These are phyloP conservation scores for Diachrysia chrysitis DNA, from an alignment of 2,888 invertebrate species.

Conservation along the genomic window DNA sequence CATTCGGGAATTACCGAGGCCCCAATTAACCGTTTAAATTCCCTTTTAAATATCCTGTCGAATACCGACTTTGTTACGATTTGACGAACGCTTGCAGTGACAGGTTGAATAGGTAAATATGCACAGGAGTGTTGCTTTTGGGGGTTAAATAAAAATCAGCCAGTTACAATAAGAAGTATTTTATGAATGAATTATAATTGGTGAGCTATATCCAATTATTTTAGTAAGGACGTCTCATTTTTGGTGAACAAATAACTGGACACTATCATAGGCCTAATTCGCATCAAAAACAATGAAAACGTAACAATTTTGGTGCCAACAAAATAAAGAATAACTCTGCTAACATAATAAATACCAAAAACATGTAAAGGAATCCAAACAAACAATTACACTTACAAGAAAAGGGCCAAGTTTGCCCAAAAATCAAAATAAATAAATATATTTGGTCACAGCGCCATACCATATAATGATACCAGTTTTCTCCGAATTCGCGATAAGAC, in stretches of 20 bases:
- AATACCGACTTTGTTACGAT: not conserved
- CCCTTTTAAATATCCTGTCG: not conserved
- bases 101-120: not conserved
- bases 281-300: not conserved
- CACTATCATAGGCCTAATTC: not conserved
- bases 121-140: too few relatives aligned
- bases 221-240: too few relatives aligned
- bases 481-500: constrained; percentile 79
- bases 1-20: constrained; percentile 23
- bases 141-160: too few relatives aligned
- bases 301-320: not conserved
- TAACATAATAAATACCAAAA: not conserved
- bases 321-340: not conserved
- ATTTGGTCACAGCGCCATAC: constrained; percentile 35
- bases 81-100: not conserved
- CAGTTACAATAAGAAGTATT: too few relatives aligned
- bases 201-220: too few relatives aligned
- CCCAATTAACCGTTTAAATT: constrained; percentile 35
- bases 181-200: too few relatives aligned
- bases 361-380: not conserved
- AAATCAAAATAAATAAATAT: constrained; percentile 51
- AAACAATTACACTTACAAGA: constrained; percentile 14
- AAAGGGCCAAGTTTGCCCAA: constrained; percentile 26
- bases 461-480: constrained; percentile 60
- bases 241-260: too few relatives aligned